phyloP scores from a whole-genome alignment of 2,888 invertebrate species.

The Actias luna region DNA sequence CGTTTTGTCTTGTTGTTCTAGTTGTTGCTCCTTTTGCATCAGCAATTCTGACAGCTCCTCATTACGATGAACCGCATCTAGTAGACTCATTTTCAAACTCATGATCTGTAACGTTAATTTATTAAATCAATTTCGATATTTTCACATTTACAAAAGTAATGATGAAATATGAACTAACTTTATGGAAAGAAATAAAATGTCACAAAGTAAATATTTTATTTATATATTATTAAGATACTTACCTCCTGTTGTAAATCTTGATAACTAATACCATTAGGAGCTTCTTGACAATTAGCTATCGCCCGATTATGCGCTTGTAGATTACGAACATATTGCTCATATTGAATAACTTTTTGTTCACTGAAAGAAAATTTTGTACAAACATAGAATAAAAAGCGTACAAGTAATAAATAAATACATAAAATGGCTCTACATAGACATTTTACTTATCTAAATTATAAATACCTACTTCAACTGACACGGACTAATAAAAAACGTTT shows the following conservation, averaged over 20 bases:
- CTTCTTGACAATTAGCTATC: conserved; percentile 49
- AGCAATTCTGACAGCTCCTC: conserved; percentile 73
- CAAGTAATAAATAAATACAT: neutral
- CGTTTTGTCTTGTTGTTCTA: conserved; percentile 82
- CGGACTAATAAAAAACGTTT: too few relatives aligned
- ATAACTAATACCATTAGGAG: conserved; percentile 52
- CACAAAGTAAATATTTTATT: too few relatives aligned
- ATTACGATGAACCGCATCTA: conserved; percentile 69
- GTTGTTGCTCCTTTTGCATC: conserved; percentile 78
- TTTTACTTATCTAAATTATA: neutral
- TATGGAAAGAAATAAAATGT: too few relatives aligned
- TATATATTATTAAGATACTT: conserved; percentile 14
- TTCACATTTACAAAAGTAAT: neutral
- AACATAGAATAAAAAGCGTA: too few relatives aligned
- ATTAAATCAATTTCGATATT: neutral
- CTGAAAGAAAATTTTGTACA: conserved; percentile 51
- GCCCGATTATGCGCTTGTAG: conserved; percentile 58
- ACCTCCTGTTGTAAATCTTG: conserved; percentile 72
- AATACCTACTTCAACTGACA: too few relatives aligned
- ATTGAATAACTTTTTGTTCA: conserved; percentile 73
- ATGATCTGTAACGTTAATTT: conserved; percentile 51
- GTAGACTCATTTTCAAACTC: conserved; percentile 67
- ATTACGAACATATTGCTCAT: conserved; percentile 65
- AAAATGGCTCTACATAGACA: neutral
- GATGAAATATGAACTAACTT: conserved; percentile 3